Percentiles rank a stretch among this genome's conserved stretches.
Evolutionary conservation across 2,888 invertebrate species (phyloP).

Genomic region (Amblyteles armatorius): DNA sequence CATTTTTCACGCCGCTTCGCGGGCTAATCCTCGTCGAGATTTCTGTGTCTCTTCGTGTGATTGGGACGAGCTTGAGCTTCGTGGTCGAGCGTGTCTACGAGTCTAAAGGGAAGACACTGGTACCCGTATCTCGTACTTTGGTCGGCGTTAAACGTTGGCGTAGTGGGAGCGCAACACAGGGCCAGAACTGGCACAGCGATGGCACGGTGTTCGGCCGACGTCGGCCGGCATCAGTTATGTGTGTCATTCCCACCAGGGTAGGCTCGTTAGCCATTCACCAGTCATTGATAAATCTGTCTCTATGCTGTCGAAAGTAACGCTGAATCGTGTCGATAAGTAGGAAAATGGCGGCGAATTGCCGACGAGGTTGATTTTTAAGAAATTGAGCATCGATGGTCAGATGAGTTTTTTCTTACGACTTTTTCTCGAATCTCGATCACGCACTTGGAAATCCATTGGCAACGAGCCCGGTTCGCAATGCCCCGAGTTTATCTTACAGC

Average conservation of each 20-base stretch:
- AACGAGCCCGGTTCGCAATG: constrained; percentile 55
- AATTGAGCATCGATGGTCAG: too few relatives aligned
- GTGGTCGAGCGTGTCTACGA: not conserved
- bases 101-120: not conserved
- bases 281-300: too few relatives aligned
- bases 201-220: too few relatives aligned
- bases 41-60: not conserved
- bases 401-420: not conserved
- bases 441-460: constrained; percentile 38
- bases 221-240: too few relatives aligned
- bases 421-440: constrained; percentile 27
- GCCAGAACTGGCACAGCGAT: too few relatives aligned
- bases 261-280: too few relatives aligned
- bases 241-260: too few relatives aligned
- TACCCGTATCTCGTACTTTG: not conserved
- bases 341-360: too few relatives aligned
- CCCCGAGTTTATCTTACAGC: constrained; percentile 69
- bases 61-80: constrained; percentile 1
- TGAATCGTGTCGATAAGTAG: too few relatives aligned
- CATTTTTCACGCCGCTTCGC: not conserved
- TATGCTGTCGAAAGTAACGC: too few relatives aligned
- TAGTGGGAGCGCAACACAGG: not conserved
- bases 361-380: too few relatives aligned
- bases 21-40: not conserved
- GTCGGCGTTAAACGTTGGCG: not conserved